Evolutionary conservation across 2,113 vertebrate species (phyloP).

Genomic region (Rhinolophus sinicus): DNA sequence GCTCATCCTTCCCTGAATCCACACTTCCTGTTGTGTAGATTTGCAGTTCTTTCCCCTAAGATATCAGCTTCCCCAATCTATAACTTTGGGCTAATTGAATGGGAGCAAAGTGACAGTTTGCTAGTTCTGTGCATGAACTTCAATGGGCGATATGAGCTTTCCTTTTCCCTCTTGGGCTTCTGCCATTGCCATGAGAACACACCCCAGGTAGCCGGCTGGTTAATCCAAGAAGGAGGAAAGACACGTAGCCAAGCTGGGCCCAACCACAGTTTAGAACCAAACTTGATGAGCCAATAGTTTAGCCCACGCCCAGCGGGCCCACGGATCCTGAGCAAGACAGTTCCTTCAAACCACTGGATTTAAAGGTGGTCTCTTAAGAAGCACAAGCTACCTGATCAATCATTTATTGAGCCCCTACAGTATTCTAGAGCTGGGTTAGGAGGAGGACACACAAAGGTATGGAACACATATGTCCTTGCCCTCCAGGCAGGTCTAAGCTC

Average conservation of each 20-base stretch:
- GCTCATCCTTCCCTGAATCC: background rate
- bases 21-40: background rate
- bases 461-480: background rate
- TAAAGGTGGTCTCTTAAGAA: background rate
- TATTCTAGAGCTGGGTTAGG: background rate
- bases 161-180: background rate
- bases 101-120: background rate
- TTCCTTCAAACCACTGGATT: background rate
- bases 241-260: background rate
- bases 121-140: background rate
- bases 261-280: no score
- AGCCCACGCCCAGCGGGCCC: background rate
- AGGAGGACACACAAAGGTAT: background rate
- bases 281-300: background rate
- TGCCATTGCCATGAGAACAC: background rate
- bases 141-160: background rate
- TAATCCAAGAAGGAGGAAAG: background rate
- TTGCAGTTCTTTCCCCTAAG: background rate
- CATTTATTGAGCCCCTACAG: background rate
- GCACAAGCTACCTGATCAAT: background rate
- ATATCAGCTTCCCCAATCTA: background rate
- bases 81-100: background rate
- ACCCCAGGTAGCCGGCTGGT: background rate
- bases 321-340: background rate
- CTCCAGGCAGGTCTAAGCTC: background rate